These are phyloP conservation scores for Atlantisia rogersi DNA, from an alignment of 2,113 vertebrate species.

Conservation along the genomic window DNA sequence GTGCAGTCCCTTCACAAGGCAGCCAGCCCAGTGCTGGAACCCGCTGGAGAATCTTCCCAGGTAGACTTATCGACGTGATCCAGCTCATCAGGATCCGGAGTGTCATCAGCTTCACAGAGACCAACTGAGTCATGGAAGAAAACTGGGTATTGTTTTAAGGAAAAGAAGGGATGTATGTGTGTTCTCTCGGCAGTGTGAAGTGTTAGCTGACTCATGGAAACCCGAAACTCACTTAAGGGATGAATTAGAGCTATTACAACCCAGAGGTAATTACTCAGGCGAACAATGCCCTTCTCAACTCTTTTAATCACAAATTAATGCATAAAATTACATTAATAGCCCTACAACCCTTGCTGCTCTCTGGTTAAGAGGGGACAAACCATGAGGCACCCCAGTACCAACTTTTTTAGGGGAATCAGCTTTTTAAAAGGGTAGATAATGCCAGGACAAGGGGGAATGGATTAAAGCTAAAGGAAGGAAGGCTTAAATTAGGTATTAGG, in stretches of 20 bases:
- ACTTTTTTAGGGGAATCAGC: too few species aligned
- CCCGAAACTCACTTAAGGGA: not conserved
- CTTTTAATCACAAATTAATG: constrained; percentile 62
- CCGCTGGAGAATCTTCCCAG: not conserved
- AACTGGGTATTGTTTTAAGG: not conserved
- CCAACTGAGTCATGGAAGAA: not conserved
- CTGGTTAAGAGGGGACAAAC: not conserved
- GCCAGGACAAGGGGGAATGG: too few species aligned
- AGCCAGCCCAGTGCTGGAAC: not conserved
- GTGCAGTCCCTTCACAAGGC: not conserved
- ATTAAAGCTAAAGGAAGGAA: too few species aligned
- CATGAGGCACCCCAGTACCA: too few species aligned
- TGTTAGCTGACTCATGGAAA: constrained; percentile 1
- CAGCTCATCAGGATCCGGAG: not conserved
- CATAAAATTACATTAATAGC: constrained; percentile 41
- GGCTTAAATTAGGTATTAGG: too few species aligned
- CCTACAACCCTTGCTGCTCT: not conserved
- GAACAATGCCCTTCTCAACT: constrained; percentile 48
- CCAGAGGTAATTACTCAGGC: constrained; percentile 54
- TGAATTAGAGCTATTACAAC: constrained; percentile 39
- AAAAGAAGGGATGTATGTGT: not conserved
- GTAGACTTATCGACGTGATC: too few species aligned
- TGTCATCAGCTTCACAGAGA: not conserved
- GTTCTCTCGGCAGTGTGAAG: not conserved
- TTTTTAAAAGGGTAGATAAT: too few species aligned